phyloP scores from a whole-genome alignment of 2,888 invertebrate species.

The Ischnus inquisitorius region DNA sequence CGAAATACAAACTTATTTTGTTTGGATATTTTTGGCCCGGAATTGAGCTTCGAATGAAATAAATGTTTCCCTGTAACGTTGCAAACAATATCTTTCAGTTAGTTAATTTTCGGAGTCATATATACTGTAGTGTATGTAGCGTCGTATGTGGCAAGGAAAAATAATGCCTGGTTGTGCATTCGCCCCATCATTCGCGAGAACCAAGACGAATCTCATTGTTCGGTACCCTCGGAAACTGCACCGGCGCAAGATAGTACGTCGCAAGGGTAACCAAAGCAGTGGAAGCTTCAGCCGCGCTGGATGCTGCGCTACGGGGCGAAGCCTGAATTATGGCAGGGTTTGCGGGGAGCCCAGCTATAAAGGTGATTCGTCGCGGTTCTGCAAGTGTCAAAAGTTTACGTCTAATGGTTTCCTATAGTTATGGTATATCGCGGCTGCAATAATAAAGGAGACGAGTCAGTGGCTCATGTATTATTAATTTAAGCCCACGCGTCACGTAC shows the following conservation, averaged over 20 bases:
- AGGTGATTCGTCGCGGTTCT: slow-evolving; percentile 84
- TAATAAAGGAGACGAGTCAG: slow-evolving; percentile 70
- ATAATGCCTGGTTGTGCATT: slow-evolving; percentile 73
- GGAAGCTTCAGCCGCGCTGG: slow-evolving; percentile 6
- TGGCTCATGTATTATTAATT: slow-evolving; percentile 81
- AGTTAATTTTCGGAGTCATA: slow-evolving; percentile 53
- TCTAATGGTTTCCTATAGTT: slow-evolving; percentile 75
- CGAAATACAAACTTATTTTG: not conserved
- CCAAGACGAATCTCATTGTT: slow-evolving; percentile 73
- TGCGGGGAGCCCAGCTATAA: slow-evolving; percentile 80
- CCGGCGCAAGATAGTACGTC: slow-evolving; percentile 41
- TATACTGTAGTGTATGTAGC: not conserved
- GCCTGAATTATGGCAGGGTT: slow-evolving; percentile 79
- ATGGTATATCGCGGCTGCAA: slow-evolving; percentile 30
- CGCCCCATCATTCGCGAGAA: slow-evolving; percentile 70
- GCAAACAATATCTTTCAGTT: slow-evolving; percentile 64
- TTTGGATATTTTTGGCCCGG: slow-evolving; percentile 2
- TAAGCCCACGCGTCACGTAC: slow-evolving; percentile 56
- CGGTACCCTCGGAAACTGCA: slow-evolving; percentile 45
- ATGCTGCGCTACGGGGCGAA: slow-evolving; percentile 71
- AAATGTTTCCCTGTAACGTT: slow-evolving; percentile 44
- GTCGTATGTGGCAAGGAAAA: slow-evolving; percentile 38
- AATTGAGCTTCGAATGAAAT: slow-evolving; percentile 3
- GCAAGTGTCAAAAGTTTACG: slow-evolving; percentile 84
- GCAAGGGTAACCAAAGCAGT: slow-evolving; percentile 45